phyloP scores from a whole-genome alignment of 2,113 vertebrate genomes.

The Anarhynchus alexandrinus region DNA sequence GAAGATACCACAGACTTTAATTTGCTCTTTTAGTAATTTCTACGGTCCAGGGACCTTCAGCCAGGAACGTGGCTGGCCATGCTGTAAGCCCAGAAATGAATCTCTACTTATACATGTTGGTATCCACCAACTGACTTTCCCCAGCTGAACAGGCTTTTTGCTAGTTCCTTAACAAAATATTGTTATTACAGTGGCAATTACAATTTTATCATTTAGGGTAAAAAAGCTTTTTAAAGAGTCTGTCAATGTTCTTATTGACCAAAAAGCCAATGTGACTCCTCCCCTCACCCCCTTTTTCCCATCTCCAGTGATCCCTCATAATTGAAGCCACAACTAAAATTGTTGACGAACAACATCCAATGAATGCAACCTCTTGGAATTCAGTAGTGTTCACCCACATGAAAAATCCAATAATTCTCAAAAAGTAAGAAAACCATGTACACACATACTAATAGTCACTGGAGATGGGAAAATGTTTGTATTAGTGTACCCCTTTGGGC shows the following conservation, averaged over 20 bases:
- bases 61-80: neutral
- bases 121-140: neutral
- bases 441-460: neutral
- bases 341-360: neutral
- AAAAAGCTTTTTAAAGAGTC: neutral
- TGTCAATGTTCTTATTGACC: neutral
- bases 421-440: neutral
- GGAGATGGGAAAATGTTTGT: neutral
- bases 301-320: neutral
- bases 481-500: neutral
- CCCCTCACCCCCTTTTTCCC: neutral
- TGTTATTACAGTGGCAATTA: neutral
- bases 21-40: neutral
- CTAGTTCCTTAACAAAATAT: neutral
- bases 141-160: neutral
- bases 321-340: neutral
- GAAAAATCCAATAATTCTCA: neutral
- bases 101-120: neutral
- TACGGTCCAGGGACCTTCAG: neutral
- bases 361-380: neutral
- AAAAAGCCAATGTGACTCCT: neutral
- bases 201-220: neutral
- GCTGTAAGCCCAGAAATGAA: neutral
- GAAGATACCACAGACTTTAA: neutral
- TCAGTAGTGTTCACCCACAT: neutral